Evolutionary conservation across 2,888 invertebrate species (phyloP).

Genomic region (Diogma glabrata): DNA sequence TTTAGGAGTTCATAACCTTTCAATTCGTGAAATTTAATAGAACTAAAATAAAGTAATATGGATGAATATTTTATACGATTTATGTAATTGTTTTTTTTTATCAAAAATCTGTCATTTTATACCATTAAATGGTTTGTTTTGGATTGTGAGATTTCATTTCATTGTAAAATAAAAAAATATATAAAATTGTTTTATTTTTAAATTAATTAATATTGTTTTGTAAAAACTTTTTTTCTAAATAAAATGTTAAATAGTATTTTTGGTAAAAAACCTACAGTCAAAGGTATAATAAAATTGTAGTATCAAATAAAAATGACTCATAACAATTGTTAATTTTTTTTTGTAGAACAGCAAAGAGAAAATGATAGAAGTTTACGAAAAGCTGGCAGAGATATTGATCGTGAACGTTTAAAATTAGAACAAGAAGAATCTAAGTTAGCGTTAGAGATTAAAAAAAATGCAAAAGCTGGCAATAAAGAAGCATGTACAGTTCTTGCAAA

Average conservation of each 20-base stretch:
- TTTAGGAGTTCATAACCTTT: no score
- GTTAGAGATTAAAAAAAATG: conserved; percentile 78
- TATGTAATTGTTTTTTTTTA: no score
- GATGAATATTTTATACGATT: no score
- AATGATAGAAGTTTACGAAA: conserved; percentile 71
- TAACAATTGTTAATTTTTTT: conserved; percentile 11
- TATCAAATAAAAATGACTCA: not conserved
- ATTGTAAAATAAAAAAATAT: no score
- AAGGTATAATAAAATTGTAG: conserved; percentile 36
- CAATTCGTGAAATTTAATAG: no score
- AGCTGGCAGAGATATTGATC: conserved; percentile 71
- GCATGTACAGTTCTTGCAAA: conserved; percentile 75
- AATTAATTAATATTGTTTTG: not conserved
- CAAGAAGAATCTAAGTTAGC: conserved; percentile 84
- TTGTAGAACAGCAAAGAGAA: conserved; percentile 68
- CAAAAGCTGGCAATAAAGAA: conserved; percentile 77
- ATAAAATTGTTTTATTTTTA: no score
- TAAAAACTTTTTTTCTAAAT: not conserved
- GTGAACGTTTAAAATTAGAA: conserved; percentile 70
- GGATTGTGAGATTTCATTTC: no score
- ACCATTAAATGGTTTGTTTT: no score
- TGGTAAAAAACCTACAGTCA: conserved; percentile 49
- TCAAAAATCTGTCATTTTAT: no score
- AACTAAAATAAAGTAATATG: no score
- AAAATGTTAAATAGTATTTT: conserved; percentile 41